A percentile compares a stretch with the other conserved stretches of the same genome.
These are phyloP conservation scores for Charina bottae DNA, from an alignment of 2,113 vertebrate species.

Conservation along the genomic window DNA sequence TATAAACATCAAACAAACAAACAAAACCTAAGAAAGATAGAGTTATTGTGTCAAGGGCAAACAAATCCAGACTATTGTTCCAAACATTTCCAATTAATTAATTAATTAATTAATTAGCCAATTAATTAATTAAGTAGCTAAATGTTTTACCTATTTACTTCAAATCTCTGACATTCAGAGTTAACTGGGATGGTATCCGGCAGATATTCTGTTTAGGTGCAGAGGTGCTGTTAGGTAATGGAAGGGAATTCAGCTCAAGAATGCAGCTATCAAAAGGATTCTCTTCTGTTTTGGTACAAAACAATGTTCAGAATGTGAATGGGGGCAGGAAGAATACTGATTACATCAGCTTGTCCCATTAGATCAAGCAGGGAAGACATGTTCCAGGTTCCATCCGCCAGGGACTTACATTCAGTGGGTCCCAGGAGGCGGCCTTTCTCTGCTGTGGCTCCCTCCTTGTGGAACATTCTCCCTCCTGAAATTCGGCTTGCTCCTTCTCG, in stretches of 20 bases:
- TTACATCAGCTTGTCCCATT: too few species aligned
- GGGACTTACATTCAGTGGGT: too few species aligned
- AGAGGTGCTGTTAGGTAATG: neutral
- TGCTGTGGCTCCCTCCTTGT: too few species aligned
- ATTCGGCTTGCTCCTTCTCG: too few species aligned
- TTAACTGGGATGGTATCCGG: neutral
- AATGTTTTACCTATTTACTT: neutral
- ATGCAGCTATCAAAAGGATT: neutral
- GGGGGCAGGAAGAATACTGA: too few species aligned
- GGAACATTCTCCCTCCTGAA: too few species aligned
- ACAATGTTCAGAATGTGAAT: neutral
- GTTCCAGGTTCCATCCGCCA: too few species aligned
- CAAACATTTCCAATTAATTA: neutral
- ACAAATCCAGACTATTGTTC: neutral
- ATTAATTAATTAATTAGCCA: too few species aligned
- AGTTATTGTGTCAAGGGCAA: neutral
- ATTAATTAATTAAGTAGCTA: too few species aligned
- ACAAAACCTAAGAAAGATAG: neutral
- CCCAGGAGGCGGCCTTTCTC: too few species aligned
- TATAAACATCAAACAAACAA: neutral
- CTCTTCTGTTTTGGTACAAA: neutral
- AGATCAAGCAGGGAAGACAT: too few species aligned
- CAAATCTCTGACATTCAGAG: neutral
- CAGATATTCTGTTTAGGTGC: neutral
- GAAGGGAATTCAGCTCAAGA: neutral